phyloP scores from a whole-genome alignment of 2,797 vertebrate genomes.

The Otolemur crassicaudatus region DNA sequence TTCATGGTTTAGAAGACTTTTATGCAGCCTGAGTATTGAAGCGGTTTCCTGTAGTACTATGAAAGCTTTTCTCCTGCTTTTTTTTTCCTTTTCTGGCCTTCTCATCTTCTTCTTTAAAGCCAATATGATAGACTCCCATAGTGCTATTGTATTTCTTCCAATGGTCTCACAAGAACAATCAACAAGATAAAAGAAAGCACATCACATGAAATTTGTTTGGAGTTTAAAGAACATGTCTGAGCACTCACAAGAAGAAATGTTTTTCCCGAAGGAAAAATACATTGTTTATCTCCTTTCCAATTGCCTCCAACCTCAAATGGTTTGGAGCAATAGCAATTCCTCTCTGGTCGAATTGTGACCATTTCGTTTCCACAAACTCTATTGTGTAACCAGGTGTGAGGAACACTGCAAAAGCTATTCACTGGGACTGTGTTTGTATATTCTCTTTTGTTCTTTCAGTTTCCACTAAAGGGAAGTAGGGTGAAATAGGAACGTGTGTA shows the following conservation, averaged over 20 bases:
- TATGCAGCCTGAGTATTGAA: neutral
- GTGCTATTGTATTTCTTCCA: neutral
- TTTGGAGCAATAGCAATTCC: neutral
- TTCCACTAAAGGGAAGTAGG: neutral
- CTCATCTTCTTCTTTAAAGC: conserved; percentile 29
- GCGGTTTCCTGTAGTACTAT: neutral
- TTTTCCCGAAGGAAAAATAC: neutral
- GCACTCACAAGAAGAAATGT: conserved; percentile 8
- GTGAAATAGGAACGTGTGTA: neutral
- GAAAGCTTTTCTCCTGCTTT: neutral
- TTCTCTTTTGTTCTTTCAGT: neutral
- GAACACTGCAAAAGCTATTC: conserved; percentile 3
- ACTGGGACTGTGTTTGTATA: neutral
- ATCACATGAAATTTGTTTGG: neutral
- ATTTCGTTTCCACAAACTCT: conserved; percentile 4
- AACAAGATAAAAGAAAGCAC: conserved; percentile 25
- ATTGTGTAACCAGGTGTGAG: neutral
- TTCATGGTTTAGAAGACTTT: neutral
- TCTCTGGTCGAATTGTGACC: conserved; percentile 38
- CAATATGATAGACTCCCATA: neutral
- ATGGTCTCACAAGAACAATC: neutral
- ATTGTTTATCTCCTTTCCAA: conserved; percentile 32
- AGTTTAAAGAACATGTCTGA: conserved; percentile 21
- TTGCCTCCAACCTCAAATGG: neutral
- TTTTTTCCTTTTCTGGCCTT: neutral